These are phyloP conservation scores for Drosophila littoralis DNA, from an alignment of 1,140 invertebrate genomes.

Conservation along the genomic window DNA sequence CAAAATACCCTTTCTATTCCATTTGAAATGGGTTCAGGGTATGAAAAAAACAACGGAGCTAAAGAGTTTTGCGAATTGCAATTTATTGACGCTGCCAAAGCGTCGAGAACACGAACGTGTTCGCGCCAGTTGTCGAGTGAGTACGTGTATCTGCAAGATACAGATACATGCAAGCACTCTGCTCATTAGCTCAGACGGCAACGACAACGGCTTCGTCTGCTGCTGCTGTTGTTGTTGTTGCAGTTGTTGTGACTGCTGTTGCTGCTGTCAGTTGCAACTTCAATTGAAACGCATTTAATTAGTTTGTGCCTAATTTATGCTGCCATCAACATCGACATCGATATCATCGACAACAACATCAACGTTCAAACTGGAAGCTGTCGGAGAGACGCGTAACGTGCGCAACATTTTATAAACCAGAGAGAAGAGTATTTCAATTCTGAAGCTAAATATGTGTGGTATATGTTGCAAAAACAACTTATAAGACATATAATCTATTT, in stretches of 20 bases:
- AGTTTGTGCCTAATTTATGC: slow-evolving; percentile 64
- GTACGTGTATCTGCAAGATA: slow-evolving; percentile 40
- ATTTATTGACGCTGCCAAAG: slow-evolving; percentile 22
- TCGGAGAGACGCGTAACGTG: slow-evolving; percentile 22
- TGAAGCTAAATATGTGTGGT: background rate
- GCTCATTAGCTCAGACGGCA: slow-evolving; percentile 36
- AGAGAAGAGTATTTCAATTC: background rate
- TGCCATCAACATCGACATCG: slow-evolving; percentile 34
- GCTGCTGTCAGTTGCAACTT: slow-evolving; percentile 54
- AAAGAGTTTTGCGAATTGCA: slow-evolving; percentile 21
- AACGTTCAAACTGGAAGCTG: slow-evolving; percentile 21
- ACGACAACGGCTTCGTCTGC: background rate
- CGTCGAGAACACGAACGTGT: slow-evolving; percentile 15
- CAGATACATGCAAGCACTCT: slow-evolving; percentile 28
- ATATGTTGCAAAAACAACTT: too few relatives aligned
- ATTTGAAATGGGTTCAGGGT: too few relatives aligned
- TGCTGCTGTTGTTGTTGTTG: background rate
- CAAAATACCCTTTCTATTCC: too few relatives aligned
- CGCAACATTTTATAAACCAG: slow-evolving; percentile 9
- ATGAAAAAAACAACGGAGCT: background rate
- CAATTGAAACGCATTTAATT: slow-evolving; percentile 66
- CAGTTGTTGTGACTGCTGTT: background rate
- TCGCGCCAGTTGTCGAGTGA: slow-evolving; percentile 20
- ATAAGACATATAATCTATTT: too few relatives aligned
- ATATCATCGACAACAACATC: slow-evolving; percentile 14